Evolutionary conservation across 2,888 invertebrate species (phyloP), one percentile per base, ranked within the genome.

Genomic region (Lampropteryx suffumata): DNA sequence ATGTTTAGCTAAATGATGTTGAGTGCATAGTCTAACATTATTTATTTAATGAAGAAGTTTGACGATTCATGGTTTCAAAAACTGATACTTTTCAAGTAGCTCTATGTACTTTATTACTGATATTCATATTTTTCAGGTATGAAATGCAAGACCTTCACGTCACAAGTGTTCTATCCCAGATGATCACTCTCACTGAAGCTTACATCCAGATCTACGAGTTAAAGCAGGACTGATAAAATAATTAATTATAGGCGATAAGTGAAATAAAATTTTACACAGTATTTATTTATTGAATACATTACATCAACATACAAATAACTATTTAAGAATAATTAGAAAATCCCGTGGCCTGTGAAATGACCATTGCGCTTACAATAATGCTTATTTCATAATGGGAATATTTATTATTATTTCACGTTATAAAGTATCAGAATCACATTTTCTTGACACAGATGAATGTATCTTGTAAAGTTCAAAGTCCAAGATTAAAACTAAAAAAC

Each of bases 141-240:
- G 84, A 97, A 94, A 91, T 98, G 97, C 97, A 97, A 89, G 99
- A 99, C 91, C 92, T 99, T 46, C 99, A 99, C 76, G 99, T 99
- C 0, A 98, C 96, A 5, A 98, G 98, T 82, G 99, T 99, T 71
- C 91, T 99, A 50, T 99, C 99, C 3, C 99, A 99, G 87, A 99
- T 99, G 99, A 99, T 99, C 55, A 99, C 99, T 0, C 91, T 99
- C 12, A 99, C 99, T 1, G 99, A 99, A 88, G 98, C 99, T 2
- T 99, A 99, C 78, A 98, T 99, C 75, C 99, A 99, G 83, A 93
- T 95, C 67, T 94, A 94, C 84, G 94, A 94, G 81, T 75, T 90
- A 43, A 91, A 90, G 55, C 84, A 86, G 76, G 90, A 90, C 72
- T 87, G 71, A 80, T 43, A 42, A 37, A 35, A 34, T 37, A 24